Evolutionary conservation across 2,797 vertebrate species (phyloP), one percentile per base, ranked within the genome.

Genomic region (Tenualosa ilisha): DNA sequence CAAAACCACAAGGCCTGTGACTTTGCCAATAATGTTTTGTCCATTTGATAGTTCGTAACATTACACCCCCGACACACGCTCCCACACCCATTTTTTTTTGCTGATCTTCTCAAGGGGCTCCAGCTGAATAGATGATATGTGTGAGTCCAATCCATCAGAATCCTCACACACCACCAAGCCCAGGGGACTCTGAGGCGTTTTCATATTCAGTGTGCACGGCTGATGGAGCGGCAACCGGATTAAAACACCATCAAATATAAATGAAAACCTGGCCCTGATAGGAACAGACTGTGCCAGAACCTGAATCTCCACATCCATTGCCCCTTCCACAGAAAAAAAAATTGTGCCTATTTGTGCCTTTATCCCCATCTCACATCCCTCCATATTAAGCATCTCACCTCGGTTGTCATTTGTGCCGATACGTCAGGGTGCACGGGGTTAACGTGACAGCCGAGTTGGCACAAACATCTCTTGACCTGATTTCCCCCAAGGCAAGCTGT

Each of bases 401-500:
- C 9, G 81, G 87, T 81, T 87, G 86, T 59, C 86, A 88, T 89
- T 88, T 89, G 89, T 88, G 90, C 87, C 11, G 59, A 37, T 88
- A 91, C 91, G 91, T 92, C 92, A 91, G 89, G 91, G 90, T 88
- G 86, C 90, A 88, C 90, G 6, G 91, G 89, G 92, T 89, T 92
- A 93, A 91, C 91, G 90, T 91, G 92, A 89, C 88, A 59, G 91
- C 83, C 81, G 83, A 56, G 83, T 82, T 46, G 49, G 56, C 59
- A 68, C 82, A 81, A 82, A 85, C 86, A 81, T 83, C 82, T 89
- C 88, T 46, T 88, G 87, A 89, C 85, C 84, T 85, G 84, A 93
- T 93, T 94, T 93, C 93, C 91, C 83, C 86, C 85, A 89, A 90
- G 92, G 90, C 90, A 84, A 89, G 88, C 90, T 89, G 91, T 94